These are phyloP conservation scores for Leptodactylus fuscus DNA, from an alignment of 2,113 vertebrate species.

Conservation along the genomic window DNA sequence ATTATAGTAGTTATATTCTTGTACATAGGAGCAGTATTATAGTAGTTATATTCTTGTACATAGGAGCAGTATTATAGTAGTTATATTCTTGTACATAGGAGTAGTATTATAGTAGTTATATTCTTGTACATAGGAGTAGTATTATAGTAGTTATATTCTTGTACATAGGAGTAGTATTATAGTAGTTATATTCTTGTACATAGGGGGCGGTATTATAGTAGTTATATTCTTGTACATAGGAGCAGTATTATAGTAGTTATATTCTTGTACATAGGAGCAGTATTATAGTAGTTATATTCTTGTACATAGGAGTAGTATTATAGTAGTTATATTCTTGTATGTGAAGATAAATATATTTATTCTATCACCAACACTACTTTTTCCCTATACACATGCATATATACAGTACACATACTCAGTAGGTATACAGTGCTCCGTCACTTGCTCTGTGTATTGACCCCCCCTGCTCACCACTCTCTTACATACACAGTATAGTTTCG, in stretches of 20 bases:
- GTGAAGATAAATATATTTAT: too few relatives aligned
- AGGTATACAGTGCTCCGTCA: neutral
- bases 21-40: conserved; percentile 2
- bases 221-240: neutral
- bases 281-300: conserved; percentile 16
- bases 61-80: conserved; percentile 3
- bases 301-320: conserved; percentile 8
- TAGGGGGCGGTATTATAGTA: neutral
- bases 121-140: neutral
- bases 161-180: too few relatives aligned
- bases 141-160: neutral
- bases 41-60: conserved; percentile 4
- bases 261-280: neutral
- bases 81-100: neutral
- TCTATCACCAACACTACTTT: too few relatives aligned
- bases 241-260: conserved; percentile 5
- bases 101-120: conserved; percentile 1
- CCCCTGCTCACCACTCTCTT: too few relatives aligned
- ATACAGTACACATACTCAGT: neutral
- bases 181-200: too few relatives aligned
- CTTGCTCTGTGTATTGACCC: neutral
- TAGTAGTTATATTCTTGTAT: conserved; percentile 4
- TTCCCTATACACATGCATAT: neutral
- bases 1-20: conserved; percentile 19
- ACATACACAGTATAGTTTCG: conserved; percentile 31